A percentile compares a stretch with the other conserved stretches of the same genome.
These are phyloP conservation scores for Euplagia quadripunctaria DNA, from an alignment of 2,888 invertebrate species.

Conservation along the genomic window DNA sequence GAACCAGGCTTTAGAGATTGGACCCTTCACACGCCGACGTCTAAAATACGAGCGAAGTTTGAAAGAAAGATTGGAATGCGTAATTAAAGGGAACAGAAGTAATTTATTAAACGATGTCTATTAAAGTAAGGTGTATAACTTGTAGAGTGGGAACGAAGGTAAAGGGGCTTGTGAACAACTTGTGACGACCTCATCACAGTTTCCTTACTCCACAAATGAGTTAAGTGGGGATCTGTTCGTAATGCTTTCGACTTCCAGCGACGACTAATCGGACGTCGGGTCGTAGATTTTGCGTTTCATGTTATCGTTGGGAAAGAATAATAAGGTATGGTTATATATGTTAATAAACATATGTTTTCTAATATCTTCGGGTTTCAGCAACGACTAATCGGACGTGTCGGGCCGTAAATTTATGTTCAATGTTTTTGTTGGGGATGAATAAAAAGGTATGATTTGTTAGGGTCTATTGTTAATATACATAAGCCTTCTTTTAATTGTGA, in stretches of 20 bases:
- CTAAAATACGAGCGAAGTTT: slow-evolving; percentile 49
- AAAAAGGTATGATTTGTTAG: neutral
- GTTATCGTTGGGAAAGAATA: slow-evolving; percentile 8
- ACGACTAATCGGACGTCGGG: slow-evolving; percentile 27
- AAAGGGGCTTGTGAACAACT: slow-evolving; percentile 60
- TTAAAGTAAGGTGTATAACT: slow-evolving; percentile 56
- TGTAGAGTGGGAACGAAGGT: slow-evolving; percentile 27
- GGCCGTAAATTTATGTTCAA: slow-evolving; percentile 25
- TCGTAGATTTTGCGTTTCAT: slow-evolving; percentile 26
- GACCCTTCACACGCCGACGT: slow-evolving; percentile 39
- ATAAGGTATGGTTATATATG: neutral
- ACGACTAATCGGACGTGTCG: slow-evolving; percentile 27
- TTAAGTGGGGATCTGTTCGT: slow-evolving; percentile 59
- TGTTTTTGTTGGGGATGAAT: slow-evolving; percentile 10
- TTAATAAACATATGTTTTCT: slow-evolving; percentile 10
- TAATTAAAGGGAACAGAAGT: slow-evolving; percentile 72
- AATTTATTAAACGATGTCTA: slow-evolving; percentile 73
- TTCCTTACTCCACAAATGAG: slow-evolving; percentile 63
- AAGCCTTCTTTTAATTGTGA: too few species aligned
- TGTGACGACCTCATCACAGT: slow-evolving; percentile 68
- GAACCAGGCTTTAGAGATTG: slow-evolving; percentile 19
- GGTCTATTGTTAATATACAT: neutral
- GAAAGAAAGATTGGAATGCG: slow-evolving; percentile 67
- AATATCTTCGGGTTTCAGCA: slow-evolving; percentile 57
- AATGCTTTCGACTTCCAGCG: slow-evolving; percentile 57